These are phyloP conservation scores for Caenorhabditis imperialis DNA, from an alignment of 2,888 invertebrate species.

Conservation along the genomic window DNA sequence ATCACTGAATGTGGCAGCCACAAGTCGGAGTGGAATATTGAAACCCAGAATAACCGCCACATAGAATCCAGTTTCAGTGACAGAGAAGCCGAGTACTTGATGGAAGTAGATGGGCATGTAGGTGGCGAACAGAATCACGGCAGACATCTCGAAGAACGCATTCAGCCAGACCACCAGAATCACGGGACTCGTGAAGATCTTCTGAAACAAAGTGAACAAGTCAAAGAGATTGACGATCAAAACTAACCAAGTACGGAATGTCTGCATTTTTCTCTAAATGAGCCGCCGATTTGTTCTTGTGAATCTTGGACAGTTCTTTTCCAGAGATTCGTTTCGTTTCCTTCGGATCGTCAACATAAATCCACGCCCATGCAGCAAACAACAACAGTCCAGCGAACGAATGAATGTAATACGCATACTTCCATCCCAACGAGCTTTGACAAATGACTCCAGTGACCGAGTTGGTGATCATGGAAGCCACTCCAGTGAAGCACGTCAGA, in stretches of 20 bases:
- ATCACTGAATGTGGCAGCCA: constrained; percentile 63
- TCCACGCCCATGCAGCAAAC: constrained; percentile 59
- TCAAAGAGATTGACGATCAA: too few relatives aligned
- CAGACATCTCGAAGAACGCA: constrained; percentile 68
- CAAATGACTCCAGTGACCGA: constrained; percentile 59
- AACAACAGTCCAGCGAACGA: constrained; percentile 39
- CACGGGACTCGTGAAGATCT: constrained; percentile 57
- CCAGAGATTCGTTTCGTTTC: constrained; percentile 48
- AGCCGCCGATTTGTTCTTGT: constrained; percentile 61
- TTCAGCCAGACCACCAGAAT: constrained; percentile 68
- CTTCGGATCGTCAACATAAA: constrained; percentile 63
- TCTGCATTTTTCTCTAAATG: constrained; percentile 57
- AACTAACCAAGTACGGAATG: constrained; percentile 60
- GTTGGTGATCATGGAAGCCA: constrained; percentile 68
- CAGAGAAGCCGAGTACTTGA: constrained; percentile 50
- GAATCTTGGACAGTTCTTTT: constrained; percentile 59
- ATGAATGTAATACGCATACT: constrained; percentile 55
- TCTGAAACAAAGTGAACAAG: constrained; percentile 44
- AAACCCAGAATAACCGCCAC: constrained; percentile 36
- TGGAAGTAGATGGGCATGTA: constrained; percentile 70
- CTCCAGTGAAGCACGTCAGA: constrained; percentile 68
- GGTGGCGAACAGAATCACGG: constrained; percentile 60
- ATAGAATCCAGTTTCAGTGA: constrained; percentile 52
- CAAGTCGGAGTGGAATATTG: constrained; percentile 66
- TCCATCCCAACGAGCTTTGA: constrained; percentile 55